phyloP scores from a whole-genome alignment of 2,113 vertebrate species.

The Xyliphius kryptos region DNA sequence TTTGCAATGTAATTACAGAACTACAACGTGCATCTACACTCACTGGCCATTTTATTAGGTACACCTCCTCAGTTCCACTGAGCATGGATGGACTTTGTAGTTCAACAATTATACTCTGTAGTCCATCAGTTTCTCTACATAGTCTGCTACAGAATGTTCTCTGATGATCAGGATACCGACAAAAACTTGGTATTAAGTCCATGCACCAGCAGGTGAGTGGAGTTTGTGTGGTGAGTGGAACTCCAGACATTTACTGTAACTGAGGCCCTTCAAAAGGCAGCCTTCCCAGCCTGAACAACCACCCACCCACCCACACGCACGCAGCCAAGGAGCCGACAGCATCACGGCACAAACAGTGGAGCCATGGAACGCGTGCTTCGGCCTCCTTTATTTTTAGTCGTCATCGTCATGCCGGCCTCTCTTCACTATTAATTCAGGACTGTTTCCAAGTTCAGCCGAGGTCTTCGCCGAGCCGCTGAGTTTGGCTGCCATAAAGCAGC shows the following conservation, averaged over 20 bases:
- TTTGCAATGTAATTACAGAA: too few species aligned
- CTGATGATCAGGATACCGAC: too few species aligned
- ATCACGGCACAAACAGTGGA: constrained; percentile 22
- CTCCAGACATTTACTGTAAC: neutral
- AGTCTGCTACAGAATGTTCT: too few species aligned
- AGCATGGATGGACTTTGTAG: too few species aligned
- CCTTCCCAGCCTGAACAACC: neutral
- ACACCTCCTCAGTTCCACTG: too few species aligned
- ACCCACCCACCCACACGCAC: neutral
- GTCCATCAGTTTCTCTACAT: too few species aligned
- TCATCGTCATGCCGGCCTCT: constrained; percentile 34
- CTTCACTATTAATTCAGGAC: constrained; percentile 48
- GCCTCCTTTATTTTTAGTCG: constrained; percentile 38
- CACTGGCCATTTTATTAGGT: too few species aligned
- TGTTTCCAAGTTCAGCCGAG: constrained; percentile 62
- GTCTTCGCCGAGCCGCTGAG: constrained; percentile 53
- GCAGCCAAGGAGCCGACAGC: neutral
- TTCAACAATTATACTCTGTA: too few species aligned
- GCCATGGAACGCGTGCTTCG: constrained; percentile 19
- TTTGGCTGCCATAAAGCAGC: constrained; percentile 57
- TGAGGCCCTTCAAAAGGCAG: neutral
- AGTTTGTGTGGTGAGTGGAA: too few species aligned
- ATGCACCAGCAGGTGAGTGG: too few species aligned
- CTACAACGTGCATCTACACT: too few species aligned
- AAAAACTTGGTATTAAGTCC: too few species aligned